Conservation (phyloP, 2,888 invertebrate genomes). For the Ametastegia equiseti region DNA sequence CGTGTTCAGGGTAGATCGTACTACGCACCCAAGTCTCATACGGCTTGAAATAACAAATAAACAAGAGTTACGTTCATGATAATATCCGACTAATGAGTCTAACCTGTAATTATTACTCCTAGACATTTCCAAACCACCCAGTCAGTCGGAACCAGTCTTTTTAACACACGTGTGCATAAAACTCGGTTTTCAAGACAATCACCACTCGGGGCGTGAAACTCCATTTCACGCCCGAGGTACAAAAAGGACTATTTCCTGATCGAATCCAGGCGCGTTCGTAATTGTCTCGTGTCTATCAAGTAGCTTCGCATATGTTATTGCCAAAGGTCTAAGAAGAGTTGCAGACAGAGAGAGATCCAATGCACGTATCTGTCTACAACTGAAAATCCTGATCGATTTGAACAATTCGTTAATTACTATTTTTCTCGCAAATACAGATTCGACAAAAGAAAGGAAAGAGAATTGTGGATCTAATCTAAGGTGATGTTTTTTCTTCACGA, state of each 20-base stretch:
- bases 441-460: background rate
- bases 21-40: background rate
- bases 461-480: background rate
- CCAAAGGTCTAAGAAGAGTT: background rate
- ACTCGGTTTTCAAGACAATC: too few species aligned
- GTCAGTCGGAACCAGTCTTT: constrained; percentile 11
- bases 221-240: too few species aligned
- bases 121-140: constrained; percentile 23
- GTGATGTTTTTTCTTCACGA: background rate
- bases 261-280: background rate
- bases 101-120: constrained; percentile 20
- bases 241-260: too few species aligned
- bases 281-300: background rate
- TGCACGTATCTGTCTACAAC: too few species aligned
- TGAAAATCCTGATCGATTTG: background rate
- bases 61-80: constrained; percentile 10
- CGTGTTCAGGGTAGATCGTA: constrained; percentile 26
- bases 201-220: too few species aligned
- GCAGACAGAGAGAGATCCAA: background rate
- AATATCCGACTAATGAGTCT: constrained; percentile 37
- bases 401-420: background rate
- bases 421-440: background rate
- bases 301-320: background rate
- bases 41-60: constrained; percentile 35
- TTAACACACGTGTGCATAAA: too few species aligned